phyloP scores from a whole-genome alignment of 2,888 invertebrate species.

The Himalopsyche anomala region DNA sequence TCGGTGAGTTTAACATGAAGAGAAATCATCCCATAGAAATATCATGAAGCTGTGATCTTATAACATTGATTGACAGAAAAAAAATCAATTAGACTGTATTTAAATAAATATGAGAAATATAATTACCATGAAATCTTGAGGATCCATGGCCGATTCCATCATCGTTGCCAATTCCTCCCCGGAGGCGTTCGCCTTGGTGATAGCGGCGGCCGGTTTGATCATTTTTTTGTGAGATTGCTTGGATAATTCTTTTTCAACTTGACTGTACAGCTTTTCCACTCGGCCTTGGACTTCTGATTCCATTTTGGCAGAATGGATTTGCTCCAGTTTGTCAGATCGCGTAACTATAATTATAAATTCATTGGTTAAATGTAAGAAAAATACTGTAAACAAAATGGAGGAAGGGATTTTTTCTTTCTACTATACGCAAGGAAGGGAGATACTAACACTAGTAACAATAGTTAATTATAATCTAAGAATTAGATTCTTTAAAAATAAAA shows the following conservation, averaged over 20 bases:
- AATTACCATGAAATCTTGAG: constrained; percentile 73
- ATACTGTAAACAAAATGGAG: constrained; percentile 62
- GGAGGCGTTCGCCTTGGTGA: constrained; percentile 27
- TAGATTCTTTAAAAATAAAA: no score
- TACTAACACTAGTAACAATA: no score
- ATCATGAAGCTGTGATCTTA: no score
- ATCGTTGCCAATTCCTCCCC: constrained; percentile 72
- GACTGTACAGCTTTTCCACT: constrained; percentile 76
- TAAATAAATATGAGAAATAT: neutral
- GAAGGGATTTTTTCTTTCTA: no score
- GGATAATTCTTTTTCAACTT: constrained; percentile 74
- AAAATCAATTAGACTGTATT: no score
- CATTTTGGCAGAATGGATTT: constrained; percentile 71
- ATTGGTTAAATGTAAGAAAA: constrained; percentile 69
- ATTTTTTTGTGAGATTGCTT: constrained; percentile 55
- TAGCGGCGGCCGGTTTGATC: constrained; percentile 12
- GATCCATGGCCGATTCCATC: constrained; percentile 74
- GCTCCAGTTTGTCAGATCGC: constrained; percentile 73
- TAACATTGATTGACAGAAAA: no score
- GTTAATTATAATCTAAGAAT: no score
- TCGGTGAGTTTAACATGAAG: no score
- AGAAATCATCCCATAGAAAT: no score
- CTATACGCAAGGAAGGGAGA: no score
- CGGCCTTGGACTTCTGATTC: constrained; percentile 72
- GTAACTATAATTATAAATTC: constrained; percentile 70